Evolutionary conservation across 1,140 invertebrate genomes (phyloP), one percentile per base, ranked within the genome.

Genomic region (Ylistrum balloti): DNA sequence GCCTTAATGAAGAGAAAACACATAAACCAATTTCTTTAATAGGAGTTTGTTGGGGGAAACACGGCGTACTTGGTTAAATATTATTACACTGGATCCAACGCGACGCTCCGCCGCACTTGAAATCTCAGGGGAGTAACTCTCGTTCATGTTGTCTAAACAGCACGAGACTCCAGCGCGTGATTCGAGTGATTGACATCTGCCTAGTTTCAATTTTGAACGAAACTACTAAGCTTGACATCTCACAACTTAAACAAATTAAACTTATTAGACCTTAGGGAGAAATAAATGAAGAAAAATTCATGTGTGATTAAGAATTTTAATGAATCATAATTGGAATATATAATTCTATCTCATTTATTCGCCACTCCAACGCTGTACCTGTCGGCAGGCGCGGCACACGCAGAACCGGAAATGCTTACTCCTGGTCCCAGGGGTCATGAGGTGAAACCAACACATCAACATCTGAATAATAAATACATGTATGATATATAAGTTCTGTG

Each of bases 131-230:
- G 56, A 74, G 56, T 74, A 74, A 74, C 56, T 74, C 56, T 74
- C 56, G 56, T 74, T 74, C 56, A 74, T 28, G 28, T 74, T 74
- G 56, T 74, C 56, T 74, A 28, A 74, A 74, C 56, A 74, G 56
- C 56, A 74, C 56, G 56, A 74, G 56, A 74, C 56, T 74, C 28
- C 56, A 74, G 56, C 56, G 56, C 56, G 56, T n/a, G 56, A 74
- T 74, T 74, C 56, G n/a, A 74, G 56, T 74, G 56, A 74, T 74
- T 74, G 56, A 74, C 56, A 74, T 74, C 56, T 74, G 56, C 56
- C 56, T 74, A 28, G 56, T 74, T 74, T 74, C 56, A 74, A 28
- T n/a, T 74, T 74, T 74, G 56, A 28, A 17, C 28, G 56, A 11
- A 74, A 74, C 56, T 22, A 74, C 56, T 74, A 74, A 74, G 3